Conservation (phyloP, 2,888 invertebrate genomes). For the Archips crataeganus region DNA sequence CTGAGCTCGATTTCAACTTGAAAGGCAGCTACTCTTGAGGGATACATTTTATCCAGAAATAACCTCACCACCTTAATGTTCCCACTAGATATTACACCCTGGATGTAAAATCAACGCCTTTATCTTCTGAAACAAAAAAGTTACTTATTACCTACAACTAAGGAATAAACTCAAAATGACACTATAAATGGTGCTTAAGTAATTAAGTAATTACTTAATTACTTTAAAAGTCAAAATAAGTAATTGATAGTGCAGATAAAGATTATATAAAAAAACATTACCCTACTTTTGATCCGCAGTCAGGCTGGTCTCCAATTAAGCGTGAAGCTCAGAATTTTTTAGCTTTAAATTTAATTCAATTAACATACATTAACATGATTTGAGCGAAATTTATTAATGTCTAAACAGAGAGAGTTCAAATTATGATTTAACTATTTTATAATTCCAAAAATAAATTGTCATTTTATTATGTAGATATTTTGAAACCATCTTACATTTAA, state of each 20-base stretch:
- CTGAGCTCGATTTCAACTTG: neutral
- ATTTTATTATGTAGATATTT: neutral
- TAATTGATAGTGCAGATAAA: neutral
- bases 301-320: neutral
- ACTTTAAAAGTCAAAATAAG: neutral
- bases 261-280: slow-evolving; percentile 1
- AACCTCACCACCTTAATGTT: neutral
- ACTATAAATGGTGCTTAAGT: neutral
- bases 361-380: slow-evolving; percentile 5
- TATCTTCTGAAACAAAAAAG: too few species aligned
- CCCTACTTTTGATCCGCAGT: neutral
- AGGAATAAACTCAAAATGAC: neutral
- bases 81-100: too few species aligned
- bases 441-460: neutral
- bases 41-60: neutral
- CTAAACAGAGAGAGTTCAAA: neutral
- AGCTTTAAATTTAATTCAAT: slow-evolving; percentile 10
- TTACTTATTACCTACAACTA: neutral
- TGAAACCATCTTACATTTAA: neutral
- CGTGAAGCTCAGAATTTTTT: neutral
- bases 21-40: neutral
- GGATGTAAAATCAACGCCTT: too few species aligned
- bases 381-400: neutral
- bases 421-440: neutral
- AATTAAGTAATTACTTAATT: neutral